phyloP scores from a whole-genome alignment of 2,113 vertebrate species.

The Erpornis zantholeuca region DNA sequence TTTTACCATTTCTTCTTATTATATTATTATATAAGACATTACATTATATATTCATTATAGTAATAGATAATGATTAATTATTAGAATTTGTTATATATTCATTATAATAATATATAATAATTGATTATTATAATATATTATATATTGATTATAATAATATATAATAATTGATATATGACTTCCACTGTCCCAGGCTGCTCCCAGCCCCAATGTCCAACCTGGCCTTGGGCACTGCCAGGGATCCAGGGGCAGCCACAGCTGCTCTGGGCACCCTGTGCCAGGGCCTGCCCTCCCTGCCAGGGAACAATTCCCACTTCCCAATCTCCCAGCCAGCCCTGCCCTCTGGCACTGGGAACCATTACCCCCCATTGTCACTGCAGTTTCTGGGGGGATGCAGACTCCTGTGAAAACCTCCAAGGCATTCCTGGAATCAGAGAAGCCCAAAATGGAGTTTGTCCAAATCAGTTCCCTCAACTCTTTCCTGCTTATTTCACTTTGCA shows the following conservation, averaged over 20 bases:
- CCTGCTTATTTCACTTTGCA: not conserved
- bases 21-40: too few species aligned
- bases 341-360: not conserved
- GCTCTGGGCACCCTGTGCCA: not conserved
- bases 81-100: too few species aligned
- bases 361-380: not conserved
- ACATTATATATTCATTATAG: too few species aligned
- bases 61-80: too few species aligned
- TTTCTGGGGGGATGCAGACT: not conserved
- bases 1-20: too few species aligned
- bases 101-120: too few species aligned
- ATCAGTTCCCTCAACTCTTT: not conserved
- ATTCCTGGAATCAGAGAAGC: not conserved
- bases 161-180: too few species aligned
- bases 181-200: not conserved
- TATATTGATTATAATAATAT: too few species aligned
- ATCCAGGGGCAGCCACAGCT: not conserved
- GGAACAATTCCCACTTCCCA: not conserved
- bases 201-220: not conserved
- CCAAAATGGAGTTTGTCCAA: not conserved
- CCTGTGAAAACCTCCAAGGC: not conserved
- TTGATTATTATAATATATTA: too few species aligned
- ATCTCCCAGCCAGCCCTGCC: accelerated
- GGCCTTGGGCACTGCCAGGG: not conserved
- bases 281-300: not conserved